Evolutionary conservation across 2,888 invertebrate species (phyloP).

Genomic region (Drosophila subquinaria): DNA sequence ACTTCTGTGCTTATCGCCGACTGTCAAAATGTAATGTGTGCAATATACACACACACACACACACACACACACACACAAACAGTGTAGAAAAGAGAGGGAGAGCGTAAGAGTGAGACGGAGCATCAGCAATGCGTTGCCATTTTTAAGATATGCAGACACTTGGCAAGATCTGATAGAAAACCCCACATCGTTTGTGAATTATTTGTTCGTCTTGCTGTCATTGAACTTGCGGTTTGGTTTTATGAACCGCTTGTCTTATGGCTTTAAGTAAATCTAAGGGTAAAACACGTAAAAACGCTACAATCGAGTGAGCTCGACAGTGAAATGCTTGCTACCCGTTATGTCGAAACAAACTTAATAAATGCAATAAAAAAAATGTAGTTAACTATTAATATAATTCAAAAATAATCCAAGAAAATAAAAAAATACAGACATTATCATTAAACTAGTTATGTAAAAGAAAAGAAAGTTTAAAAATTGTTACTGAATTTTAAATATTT

Average conservation of each 20-base stretch:
- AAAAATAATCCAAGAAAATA: background rate
- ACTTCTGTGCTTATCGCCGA: constrained; percentile 50
- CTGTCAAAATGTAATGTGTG: constrained; percentile 42
- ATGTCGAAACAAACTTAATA: background rate
- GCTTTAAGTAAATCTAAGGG: background rate
- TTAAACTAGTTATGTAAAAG: no score
- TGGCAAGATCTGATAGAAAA: constrained; percentile 19
- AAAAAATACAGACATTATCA: no score
- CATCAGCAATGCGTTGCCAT: constrained; percentile 1
- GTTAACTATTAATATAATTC: background rate
- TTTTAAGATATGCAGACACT: constrained; percentile 14
- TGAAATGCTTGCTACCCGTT: background rate
- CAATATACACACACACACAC: constrained; percentile 11
- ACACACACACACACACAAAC: no score
- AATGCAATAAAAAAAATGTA: background rate
- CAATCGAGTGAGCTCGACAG: background rate
- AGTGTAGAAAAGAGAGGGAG: background rate
- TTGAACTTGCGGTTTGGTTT: constrained; percentile 28
- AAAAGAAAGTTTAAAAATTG: no score
- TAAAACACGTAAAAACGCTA: background rate
- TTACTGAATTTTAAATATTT: no score
- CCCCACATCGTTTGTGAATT: constrained; percentile 10
- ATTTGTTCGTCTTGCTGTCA: constrained; percentile 30
- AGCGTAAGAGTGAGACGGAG: background rate
- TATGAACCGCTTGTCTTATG: constrained; percentile 23